A percentile compares a stretch with the other conserved stretches of the same genome.
Conservation (phyloP, 1,140 invertebrate genomes). For the Leptinotarsa undecemlineata region DNA sequence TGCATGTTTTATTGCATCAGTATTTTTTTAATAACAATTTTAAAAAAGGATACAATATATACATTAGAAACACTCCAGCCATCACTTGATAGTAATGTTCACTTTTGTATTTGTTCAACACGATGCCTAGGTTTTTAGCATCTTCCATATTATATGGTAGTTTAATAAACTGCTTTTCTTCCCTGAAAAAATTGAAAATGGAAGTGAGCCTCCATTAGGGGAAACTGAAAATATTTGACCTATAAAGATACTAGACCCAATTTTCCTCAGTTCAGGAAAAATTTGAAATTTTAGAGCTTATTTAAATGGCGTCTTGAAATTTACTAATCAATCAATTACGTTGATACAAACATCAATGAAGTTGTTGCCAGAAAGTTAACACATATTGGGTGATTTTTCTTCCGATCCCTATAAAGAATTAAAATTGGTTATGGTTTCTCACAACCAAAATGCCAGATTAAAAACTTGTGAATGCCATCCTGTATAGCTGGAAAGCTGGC, state of each 20-base stretch:
- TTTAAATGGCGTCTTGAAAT: too few relatives aligned
- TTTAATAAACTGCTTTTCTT: conserved; percentile 87
- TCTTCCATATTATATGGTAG: conserved; percentile 93
- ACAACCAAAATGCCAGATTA: too few relatives aligned
- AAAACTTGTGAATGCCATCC: too few relatives aligned
- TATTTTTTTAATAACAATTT: neutral
- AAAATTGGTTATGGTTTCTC: too few relatives aligned
- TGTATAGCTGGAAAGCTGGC: too few relatives aligned
- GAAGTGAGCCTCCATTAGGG: neutral
- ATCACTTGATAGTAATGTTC: conserved; percentile 93
- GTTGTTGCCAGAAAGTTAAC: too few relatives aligned
- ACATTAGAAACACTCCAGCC: conserved; percentile 85
- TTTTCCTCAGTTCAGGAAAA: conserved; percentile 10
- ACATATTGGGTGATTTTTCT: too few relatives aligned
- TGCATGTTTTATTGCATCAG: too few relatives aligned
- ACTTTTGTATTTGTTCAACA: conserved; percentile 92
- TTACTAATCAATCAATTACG: neutral
- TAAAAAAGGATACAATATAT: conserved; percentile 96
- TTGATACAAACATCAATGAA: too few relatives aligned
- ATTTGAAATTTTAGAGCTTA: conserved; percentile 4
- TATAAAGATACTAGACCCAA: neutral
- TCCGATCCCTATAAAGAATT: too few relatives aligned
- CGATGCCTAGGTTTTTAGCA: conserved; percentile 90
- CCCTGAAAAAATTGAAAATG: conserved; percentile 64
- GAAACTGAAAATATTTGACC: neutral